These are phyloP conservation scores for Sus cebifrons DNA, from an alignment of 2,797 vertebrate genomes.

Conservation along the genomic window DNA sequence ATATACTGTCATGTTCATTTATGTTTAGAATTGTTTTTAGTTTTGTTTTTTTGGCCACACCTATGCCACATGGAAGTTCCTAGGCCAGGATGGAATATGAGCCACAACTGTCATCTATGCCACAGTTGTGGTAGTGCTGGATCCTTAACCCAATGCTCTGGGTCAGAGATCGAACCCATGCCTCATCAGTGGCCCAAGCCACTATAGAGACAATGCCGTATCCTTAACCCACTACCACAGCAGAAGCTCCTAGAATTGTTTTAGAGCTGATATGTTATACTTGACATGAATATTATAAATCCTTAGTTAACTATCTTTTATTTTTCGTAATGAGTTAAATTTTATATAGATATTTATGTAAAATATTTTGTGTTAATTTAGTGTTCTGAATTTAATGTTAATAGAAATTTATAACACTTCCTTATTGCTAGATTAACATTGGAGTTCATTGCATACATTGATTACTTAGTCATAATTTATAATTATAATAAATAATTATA, in stretches of 20 bases:
- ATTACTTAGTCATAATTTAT: background rate
- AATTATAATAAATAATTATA: too few species aligned
- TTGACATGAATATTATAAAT: slow-evolving; percentile 10
- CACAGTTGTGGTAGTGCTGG: too few species aligned
- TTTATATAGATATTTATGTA: background rate
- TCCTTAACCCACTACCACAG: too few species aligned
- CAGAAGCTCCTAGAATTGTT: background rate
- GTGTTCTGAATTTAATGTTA: slow-evolving; percentile 13
- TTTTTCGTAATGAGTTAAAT: slow-evolving; percentile 15
- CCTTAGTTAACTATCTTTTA: background rate
- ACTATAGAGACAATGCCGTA: too few species aligned
- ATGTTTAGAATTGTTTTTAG: slow-evolving; percentile 11
- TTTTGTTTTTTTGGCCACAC: too few species aligned
- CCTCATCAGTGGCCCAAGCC: too few species aligned
- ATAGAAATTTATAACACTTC: slow-evolving; percentile 28
- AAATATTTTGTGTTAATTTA: slow-evolving; percentile 44
- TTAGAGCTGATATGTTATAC: background rate
- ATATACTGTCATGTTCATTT: background rate
- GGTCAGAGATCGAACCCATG: too few species aligned
- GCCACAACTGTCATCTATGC: too few species aligned
- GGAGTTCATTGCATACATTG: background rate
- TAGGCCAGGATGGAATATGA: too few species aligned
- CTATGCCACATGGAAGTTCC: too few species aligned
- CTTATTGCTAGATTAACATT: slow-evolving; percentile 14
- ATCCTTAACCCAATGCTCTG: too few species aligned